Conservation (phyloP, 2,113 vertebrate species). For the Anguilla rostrata region DNA sequence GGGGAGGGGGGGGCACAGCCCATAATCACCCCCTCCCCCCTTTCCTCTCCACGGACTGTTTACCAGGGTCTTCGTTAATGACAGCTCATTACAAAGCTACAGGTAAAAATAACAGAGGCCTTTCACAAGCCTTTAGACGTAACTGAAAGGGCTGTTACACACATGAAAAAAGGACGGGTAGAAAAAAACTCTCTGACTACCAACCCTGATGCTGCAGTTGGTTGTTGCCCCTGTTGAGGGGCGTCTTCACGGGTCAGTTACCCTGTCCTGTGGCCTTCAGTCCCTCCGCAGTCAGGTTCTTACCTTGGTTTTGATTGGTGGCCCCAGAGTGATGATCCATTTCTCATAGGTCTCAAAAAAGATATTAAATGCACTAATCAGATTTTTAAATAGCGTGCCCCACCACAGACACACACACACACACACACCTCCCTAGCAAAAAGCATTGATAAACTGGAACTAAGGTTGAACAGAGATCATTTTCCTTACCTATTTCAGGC, state of each 20-base stretch:
- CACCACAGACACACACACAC: too few relatives aligned
- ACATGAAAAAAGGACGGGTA: neutral
- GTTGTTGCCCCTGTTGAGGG: neutral
- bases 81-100: neutral
- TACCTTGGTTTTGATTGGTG: conserved; percentile 70
- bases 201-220: neutral
- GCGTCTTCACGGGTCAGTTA: conserved; percentile 46
- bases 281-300: conserved; percentile 68
- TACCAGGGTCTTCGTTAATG: conserved; percentile 12
- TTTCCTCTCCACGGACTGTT: conserved; percentile 43
- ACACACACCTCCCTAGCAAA: too few relatives aligned
- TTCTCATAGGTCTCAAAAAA: too few relatives aligned
- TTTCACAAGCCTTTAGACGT: neutral
- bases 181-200: neutral
- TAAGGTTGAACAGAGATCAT: too few relatives aligned
- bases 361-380: too few relatives aligned
- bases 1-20: neutral
- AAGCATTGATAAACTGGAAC: too few relatives aligned
- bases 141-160: neutral
- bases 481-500: too few relatives aligned
- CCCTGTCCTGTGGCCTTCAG: conserved; percentile 84
- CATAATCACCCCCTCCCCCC: neutral
- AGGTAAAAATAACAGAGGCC: neutral
- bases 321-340: conserved; percentile 81
- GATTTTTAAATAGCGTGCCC: too few relatives aligned